Evolutionary conservation across 2,113 vertebrate genomes (phyloP).

Genomic region (Pithys albifrons): DNA sequence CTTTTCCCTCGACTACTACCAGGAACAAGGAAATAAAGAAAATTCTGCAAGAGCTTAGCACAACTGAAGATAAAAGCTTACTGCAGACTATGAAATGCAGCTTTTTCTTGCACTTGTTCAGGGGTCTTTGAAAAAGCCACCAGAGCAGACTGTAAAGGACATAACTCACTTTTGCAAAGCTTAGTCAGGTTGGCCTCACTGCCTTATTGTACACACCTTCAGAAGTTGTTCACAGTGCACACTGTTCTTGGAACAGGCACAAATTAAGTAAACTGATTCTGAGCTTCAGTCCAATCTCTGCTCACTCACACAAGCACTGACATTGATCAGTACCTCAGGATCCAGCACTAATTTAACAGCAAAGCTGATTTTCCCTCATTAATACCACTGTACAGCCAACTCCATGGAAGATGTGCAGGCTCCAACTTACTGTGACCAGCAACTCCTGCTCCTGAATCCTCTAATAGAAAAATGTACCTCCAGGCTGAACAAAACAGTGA

Average conservation of each 20-base stretch:
- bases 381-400: not conserved
- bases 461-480: not conserved
- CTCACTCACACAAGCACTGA: not conserved
- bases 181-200: not conserved
- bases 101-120: not conserved
- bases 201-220: not conserved
- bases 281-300: not conserved
- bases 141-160: not conserved
- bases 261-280: not conserved
- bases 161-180: not conserved
- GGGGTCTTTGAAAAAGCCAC: not conserved
- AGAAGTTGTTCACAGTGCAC: not conserved
- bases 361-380: not conserved
- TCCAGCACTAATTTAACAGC: not conserved
- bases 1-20: not conserved
- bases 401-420: not conserved
- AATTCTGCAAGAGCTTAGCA: not conserved
- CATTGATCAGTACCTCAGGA: not conserved
- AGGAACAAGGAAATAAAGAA: not conserved
- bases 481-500: not conserved
- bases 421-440: not conserved
- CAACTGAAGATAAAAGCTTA: not conserved
- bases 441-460: not conserved
- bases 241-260: not conserved
- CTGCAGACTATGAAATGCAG: not conserved